Percentiles rank a stretch among this genome's conserved stretches.
Conservation (phyloP, 1,140 invertebrate genomes). For the Cotesia typhae region DNA sequence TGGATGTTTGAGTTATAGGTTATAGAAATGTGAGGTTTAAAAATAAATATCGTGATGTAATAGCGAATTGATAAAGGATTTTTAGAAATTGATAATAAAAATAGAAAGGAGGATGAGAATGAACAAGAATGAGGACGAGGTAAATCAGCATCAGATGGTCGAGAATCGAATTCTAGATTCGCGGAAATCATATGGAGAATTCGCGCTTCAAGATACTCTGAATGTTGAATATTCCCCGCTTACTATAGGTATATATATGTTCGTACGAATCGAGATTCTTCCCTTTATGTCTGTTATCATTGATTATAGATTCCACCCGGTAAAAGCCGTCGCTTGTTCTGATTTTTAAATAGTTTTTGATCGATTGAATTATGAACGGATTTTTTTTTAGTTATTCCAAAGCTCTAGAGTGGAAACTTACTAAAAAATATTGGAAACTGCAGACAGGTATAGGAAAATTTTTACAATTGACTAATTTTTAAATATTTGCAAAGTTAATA, state of each 20-base stretch:
- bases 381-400: not conserved
- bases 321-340: conserved; percentile 10
- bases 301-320: conserved; percentile 1
- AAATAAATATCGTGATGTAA: too few relatives aligned
- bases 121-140: not conserved
- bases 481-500: too few relatives aligned
- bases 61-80: too few relatives aligned
- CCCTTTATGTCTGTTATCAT: not conserved
- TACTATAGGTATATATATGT: not conserved
- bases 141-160: not conserved
- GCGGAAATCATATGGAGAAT: conserved; percentile 19
- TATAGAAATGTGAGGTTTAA: too few relatives aligned
- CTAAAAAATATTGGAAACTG: too few relatives aligned
- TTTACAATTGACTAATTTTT: too few relatives aligned
- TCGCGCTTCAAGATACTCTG: not conserved
- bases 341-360: not conserved
- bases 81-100: too few relatives aligned
- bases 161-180: not conserved
- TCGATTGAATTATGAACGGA: not conserved
- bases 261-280: too few relatives aligned
- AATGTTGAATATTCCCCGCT: not conserved
- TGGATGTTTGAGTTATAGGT: too few relatives aligned
- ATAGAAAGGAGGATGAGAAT: not conserved
- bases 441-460: too few relatives aligned
- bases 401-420: not conserved